Evolutionary conservation across 1,140 invertebrate species (phyloP).

Genomic region (Heliconius congener): DNA sequence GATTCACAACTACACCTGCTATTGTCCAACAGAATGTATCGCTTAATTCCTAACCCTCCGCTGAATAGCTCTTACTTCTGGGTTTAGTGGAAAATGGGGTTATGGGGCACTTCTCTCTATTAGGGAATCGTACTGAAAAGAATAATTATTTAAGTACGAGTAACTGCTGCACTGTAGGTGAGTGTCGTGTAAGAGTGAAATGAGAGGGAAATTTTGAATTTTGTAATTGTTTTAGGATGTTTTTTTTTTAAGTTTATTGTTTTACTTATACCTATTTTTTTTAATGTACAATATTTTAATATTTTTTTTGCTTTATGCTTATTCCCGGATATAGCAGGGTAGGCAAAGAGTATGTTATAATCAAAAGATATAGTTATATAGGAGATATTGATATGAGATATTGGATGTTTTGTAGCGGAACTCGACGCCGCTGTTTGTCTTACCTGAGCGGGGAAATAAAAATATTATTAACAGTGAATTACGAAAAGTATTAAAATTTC

Average conservation of each 20-base stretch:
- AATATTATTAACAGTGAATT: too few species aligned
- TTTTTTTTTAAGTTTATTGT: neutral
- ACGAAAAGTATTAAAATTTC: too few species aligned
- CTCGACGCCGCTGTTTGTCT: too few species aligned
- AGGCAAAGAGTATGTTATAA: too few species aligned
- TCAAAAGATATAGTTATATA: too few species aligned
- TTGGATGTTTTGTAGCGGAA: too few species aligned
- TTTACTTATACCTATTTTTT: neutral
- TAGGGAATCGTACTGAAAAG: slow-evolving; percentile 27
- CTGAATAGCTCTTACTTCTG: slow-evolving; percentile 23
- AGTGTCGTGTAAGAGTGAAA: neutral
- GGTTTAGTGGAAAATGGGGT: slow-evolving; percentile 54
- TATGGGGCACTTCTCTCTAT: slow-evolving; percentile 42
- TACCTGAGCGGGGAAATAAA: too few species aligned
- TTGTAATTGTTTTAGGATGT: neutral
- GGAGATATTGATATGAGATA: too few species aligned
- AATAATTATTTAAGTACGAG: slow-evolving; percentile 12
- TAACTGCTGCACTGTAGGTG: neutral
- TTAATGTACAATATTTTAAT: too few species aligned
- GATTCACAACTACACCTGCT: slow-evolving; percentile 61
- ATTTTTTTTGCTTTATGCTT: too few species aligned
- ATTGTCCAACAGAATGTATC: slow-evolving; percentile 62
- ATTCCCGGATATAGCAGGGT: too few species aligned
- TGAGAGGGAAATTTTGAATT: neutral
- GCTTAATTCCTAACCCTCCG: slow-evolving; percentile 59